phyloP scores from a whole-genome alignment of 1,140 invertebrate genomes.

The Achroia grisella region DNA sequence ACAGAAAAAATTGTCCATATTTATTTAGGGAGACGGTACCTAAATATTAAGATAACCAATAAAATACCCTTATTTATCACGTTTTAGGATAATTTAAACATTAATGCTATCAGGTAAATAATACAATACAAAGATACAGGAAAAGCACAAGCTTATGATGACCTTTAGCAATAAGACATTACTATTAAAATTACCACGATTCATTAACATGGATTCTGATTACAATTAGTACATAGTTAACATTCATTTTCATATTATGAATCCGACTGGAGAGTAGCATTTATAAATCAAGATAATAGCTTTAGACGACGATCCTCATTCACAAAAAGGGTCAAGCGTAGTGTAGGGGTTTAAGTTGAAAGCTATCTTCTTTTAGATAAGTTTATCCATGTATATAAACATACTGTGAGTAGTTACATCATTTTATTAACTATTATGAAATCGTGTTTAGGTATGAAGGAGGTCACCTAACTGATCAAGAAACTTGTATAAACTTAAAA shows the following conservation, averaged over 20 bases:
- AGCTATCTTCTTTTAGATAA: background rate
- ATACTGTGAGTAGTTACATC: background rate
- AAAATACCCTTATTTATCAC: too few species aligned
- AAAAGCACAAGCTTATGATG: too few species aligned
- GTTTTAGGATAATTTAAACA: too few species aligned
- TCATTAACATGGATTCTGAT: too few species aligned
- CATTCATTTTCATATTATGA: constrained; percentile 3
- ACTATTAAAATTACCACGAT: too few species aligned
- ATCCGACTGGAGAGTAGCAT: background rate
- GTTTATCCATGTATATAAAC: background rate
- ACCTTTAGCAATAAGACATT: too few species aligned
- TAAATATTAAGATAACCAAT: too few species aligned
- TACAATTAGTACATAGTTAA: too few species aligned
- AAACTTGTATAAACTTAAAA: constrained; percentile 38
- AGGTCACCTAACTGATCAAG: constrained; percentile 35
- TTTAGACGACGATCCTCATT: constrained; percentile 6
- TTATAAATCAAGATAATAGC: constrained; percentile 6
- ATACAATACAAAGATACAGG: too few species aligned
- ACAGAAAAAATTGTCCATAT: too few species aligned
- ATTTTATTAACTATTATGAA: constrained; percentile 12
- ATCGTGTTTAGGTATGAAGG: constrained; percentile 34
- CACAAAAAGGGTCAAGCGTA: background rate
- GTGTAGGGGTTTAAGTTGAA: background rate
- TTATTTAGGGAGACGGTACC: too few species aligned
- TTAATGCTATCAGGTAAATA: too few species aligned